phyloP scores from a whole-genome alignment of 2,888 invertebrate genomes.

The Pterostichus madidus region DNA sequence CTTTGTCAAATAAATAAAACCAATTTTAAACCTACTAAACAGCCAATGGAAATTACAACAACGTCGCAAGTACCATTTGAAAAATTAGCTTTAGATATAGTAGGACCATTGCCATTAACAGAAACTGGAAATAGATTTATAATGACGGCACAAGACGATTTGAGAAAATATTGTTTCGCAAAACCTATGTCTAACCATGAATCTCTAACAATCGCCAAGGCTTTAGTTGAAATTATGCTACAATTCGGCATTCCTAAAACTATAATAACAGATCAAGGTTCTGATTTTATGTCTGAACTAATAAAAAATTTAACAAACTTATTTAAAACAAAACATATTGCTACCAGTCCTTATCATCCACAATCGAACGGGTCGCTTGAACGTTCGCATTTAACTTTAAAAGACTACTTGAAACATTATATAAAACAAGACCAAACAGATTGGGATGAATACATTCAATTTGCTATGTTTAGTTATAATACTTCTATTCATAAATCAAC shows the following conservation, averaged over 20 bases:
- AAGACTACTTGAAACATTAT: slow-evolving; percentile 72
- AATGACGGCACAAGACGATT: slow-evolving; percentile 71
- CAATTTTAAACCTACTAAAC: slow-evolving; percentile 64
- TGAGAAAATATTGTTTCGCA: slow-evolving; percentile 72
- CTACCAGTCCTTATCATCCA: slow-evolving; percentile 71
- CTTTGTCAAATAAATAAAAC: slow-evolving; percentile 71
- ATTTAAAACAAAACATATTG: slow-evolving; percentile 71
- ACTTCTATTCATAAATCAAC: slow-evolving; percentile 71
- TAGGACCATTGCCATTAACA: slow-evolving; percentile 70
- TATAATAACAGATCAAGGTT: slow-evolving; percentile 71
- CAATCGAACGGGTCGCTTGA: slow-evolving; percentile 72
- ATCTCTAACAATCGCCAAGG: slow-evolving; percentile 71
- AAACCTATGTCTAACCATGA: slow-evolving; percentile 71
- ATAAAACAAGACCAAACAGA: slow-evolving; percentile 70
- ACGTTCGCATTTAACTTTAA: slow-evolving; percentile 71
- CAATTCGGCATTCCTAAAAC: slow-evolving; percentile 71
- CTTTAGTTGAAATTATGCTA: slow-evolving; percentile 69
- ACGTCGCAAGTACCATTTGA: slow-evolving; percentile 70
- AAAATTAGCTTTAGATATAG: slow-evolving; percentile 70
- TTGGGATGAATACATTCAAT: slow-evolving; percentile 72
- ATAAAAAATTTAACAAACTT: slow-evolving; percentile 71
- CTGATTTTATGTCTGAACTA: slow-evolving; percentile 70
- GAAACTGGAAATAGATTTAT: slow-evolving; percentile 70
- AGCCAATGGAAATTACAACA: too few species aligned
- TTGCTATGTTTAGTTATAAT: slow-evolving; percentile 71